phyloP scores from a whole-genome alignment of 2,888 invertebrate genomes.

The Clepsis dumicolana region DNA sequence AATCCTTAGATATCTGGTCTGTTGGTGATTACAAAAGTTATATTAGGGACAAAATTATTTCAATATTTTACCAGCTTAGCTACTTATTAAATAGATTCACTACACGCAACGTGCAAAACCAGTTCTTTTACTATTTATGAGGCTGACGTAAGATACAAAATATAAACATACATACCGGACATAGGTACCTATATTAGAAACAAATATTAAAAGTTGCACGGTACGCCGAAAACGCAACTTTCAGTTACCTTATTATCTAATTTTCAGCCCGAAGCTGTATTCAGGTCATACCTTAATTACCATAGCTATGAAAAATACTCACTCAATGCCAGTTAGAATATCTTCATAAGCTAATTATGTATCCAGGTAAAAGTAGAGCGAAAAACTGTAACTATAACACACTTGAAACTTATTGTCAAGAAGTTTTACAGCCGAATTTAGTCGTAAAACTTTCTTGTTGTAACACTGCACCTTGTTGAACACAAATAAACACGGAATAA shows the following conservation, averaged over 20 bases:
- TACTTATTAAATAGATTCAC: constrained; percentile 14
- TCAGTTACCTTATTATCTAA: background rate
- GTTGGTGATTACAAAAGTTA: too few species aligned
- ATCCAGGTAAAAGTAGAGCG: constrained; percentile 21
- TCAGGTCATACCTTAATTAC: constrained; percentile 28
- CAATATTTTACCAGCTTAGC: too few species aligned
- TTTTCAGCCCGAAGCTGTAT: constrained; percentile 7
- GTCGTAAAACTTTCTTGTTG: constrained; percentile 21
- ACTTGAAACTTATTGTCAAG: background rate
- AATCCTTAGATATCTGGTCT: too few species aligned
- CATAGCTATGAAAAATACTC: constrained; percentile 37
- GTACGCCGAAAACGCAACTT: constrained; percentile 12
- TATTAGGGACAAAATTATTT: too few species aligned
- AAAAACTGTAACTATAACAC: background rate
- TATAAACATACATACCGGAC: constrained; percentile 28
- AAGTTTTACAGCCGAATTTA: background rate
- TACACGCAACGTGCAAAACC: constrained; percentile 20
- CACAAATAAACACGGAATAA: constrained; percentile 27
- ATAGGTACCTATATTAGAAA: background rate
- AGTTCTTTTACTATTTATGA: constrained; percentile 31
- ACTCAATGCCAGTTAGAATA: constrained; percentile 36
- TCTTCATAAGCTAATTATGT: constrained; percentile 34
- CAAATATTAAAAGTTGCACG: background rate
- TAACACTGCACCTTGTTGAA: constrained; percentile 13
- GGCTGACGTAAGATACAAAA: constrained; percentile 33